These are phyloP conservation scores for Clinocottus analis DNA, from an alignment of 2,113 vertebrate genomes.

Conservation along the genomic window DNA sequence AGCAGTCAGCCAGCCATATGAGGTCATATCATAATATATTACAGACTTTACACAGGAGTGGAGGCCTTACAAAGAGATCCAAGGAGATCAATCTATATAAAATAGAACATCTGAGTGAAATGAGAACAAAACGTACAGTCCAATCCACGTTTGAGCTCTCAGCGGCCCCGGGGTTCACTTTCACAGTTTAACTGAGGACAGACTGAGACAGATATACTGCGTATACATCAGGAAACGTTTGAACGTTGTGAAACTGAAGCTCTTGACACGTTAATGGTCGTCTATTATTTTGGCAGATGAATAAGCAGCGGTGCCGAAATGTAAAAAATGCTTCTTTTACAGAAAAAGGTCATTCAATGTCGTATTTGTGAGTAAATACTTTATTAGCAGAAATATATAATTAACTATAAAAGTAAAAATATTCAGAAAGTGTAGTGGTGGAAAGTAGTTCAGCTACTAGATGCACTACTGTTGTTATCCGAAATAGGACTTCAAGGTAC, in stretches of 20 bases:
- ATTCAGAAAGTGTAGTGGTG: neutral
- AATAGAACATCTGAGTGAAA: conserved; percentile 15
- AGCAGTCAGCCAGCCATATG: conserved; percentile 4
- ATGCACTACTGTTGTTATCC: neutral
- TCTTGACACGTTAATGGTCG: neutral
- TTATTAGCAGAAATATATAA: neutral
- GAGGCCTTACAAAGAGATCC: conserved; percentile 11
- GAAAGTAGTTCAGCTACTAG: neutral
- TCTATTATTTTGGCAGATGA: neutral
- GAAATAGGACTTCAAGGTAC: neutral
- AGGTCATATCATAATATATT: conserved; percentile 9
- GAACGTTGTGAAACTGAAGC: neutral
- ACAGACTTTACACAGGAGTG: neutral
- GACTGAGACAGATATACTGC: neutral
- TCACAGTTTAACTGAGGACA: conserved; percentile 54
- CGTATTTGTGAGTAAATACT: neutral
- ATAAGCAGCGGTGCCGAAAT: neutral
- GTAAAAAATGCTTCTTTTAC: neutral
- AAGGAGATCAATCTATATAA: conserved; percentile 15
- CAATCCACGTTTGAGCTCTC: conserved; percentile 32
- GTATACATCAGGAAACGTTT: conserved; percentile 14
- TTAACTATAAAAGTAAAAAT: neutral
- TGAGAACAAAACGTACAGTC: conserved; percentile 8
- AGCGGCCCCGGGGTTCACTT: conserved; percentile 24
- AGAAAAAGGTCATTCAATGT: neutral